Evolutionary conservation across 2,113 vertebrate genomes (phyloP).

Genomic region (Tichodroma muraria): DNA sequence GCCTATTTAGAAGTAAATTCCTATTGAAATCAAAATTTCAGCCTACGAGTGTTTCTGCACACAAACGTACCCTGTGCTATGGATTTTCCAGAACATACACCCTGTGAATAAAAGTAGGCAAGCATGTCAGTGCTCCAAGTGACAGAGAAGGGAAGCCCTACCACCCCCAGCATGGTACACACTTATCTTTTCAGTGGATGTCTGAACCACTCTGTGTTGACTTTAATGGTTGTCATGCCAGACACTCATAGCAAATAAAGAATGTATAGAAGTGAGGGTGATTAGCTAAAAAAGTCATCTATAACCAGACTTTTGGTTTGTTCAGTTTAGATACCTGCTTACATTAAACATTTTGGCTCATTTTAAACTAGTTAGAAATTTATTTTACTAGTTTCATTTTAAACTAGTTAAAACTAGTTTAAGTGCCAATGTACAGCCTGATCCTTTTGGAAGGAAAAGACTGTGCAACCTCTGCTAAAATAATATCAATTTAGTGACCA

Average conservation of each 20-base stretch:
- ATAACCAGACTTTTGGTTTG: neutral
- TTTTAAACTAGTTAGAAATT: no score
- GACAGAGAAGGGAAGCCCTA: neutral
- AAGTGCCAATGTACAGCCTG: neutral
- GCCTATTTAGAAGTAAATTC: neutral
- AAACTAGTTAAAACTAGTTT: neutral
- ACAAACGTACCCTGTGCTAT: neutral
- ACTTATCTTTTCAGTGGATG: neutral
- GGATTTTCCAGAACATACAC: neutral
- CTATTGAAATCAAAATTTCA: neutral
- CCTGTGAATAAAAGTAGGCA: neutral
- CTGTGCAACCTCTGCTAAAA: neutral
- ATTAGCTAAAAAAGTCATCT: neutral
- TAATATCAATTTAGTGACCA: neutral
- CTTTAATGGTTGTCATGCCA: neutral
- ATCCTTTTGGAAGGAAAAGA: neutral
- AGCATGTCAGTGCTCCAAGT: accelerated
- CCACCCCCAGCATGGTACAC: neutral
- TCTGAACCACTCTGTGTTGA: neutral
- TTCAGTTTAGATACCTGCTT: neutral
- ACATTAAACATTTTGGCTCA: neutral
- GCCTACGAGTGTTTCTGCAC: neutral
- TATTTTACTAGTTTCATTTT: no score
- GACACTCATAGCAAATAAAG: neutral
- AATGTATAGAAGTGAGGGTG: neutral